Evolutionary conservation across 2,888 invertebrate species (phyloP).

Genomic region (Diploptera punctata): DNA sequence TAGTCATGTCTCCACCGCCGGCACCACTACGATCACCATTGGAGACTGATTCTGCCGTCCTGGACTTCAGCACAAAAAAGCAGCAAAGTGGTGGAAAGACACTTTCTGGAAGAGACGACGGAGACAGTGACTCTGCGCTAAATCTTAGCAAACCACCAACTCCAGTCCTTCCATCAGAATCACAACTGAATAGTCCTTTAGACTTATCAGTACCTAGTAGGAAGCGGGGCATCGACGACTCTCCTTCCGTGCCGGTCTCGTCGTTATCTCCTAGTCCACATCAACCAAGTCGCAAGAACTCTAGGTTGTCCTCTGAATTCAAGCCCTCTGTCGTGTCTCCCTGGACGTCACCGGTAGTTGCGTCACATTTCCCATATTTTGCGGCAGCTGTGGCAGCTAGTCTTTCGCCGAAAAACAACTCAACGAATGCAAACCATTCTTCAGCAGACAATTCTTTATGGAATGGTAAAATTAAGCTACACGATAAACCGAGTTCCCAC

Average conservation of each 20-base stretch:
- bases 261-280: slow-evolving; percentile 46
- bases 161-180: slow-evolving; percentile 61
- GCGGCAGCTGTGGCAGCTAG: slow-evolving; percentile 77
- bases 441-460: slow-evolving; percentile 64
- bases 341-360: slow-evolving; percentile 80
- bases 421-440: slow-evolving; percentile 45
- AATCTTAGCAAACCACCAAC: slow-evolving; percentile 73
- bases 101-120: slow-evolving; percentile 56
- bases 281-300: slow-evolving; percentile 46
- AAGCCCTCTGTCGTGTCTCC: slow-evolving; percentile 71
- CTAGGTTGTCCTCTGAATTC: slow-evolving; percentile 62
- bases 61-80: slow-evolving; percentile 82
- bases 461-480: slow-evolving; percentile 82
- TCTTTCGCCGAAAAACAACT: slow-evolving; percentile 74
- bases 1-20: slow-evolving; percentile 45
- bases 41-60: slow-evolving; percentile 64
- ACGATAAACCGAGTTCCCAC: slow-evolving; percentile 54
- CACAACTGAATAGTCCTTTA: slow-evolving; percentile 68
- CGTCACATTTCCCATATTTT: slow-evolving; percentile 79
- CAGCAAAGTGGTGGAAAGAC: slow-evolving; percentile 50
- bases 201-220: slow-evolving; percentile 77
- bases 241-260: slow-evolving; percentile 50
- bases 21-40: slow-evolving; percentile 61
- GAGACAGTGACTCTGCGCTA: slow-evolving; percentile 68
- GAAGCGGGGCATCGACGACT: slow-evolving; percentile 72